Conservation (phyloP, 2,888 invertebrate species). For the Acholoe squamosa region DNA sequence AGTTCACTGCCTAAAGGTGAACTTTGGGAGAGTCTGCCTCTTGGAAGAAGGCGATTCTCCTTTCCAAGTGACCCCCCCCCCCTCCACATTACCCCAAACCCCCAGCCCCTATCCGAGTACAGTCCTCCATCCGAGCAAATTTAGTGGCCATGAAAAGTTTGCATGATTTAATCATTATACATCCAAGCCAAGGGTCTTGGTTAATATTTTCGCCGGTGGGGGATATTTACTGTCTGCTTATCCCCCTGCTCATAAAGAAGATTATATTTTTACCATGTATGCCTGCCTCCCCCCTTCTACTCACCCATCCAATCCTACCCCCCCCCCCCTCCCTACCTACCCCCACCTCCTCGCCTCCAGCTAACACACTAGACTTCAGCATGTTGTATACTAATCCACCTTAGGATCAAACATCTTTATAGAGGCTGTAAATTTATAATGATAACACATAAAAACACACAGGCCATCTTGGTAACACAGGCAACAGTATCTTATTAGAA, state of each 20-base stretch:
- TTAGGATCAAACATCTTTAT: too few relatives aligned
- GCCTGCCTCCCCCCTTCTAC: too few relatives aligned
- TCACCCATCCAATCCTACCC: too few relatives aligned
- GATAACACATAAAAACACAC: too few relatives aligned
- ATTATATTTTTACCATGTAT: too few relatives aligned
- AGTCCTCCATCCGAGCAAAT: not conserved
- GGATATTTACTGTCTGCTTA: not conserved
- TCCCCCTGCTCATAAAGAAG: not conserved
- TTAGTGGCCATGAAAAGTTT: not conserved
- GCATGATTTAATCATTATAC: slow-evolving; percentile 35
- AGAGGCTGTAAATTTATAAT: too few relatives aligned
- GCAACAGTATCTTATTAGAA: too few relatives aligned
- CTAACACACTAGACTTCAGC: not conserved
- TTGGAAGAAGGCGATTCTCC: too few relatives aligned
- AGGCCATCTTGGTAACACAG: too few relatives aligned
- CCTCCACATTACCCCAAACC: too few relatives aligned
- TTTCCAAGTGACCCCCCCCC: too few relatives aligned
- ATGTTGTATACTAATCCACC: not conserved
- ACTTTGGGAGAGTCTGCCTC: not conserved
- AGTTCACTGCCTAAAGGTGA: not conserved
- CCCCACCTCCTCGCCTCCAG: not conserved
- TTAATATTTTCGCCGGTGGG: not conserved
- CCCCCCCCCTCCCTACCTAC: not conserved
- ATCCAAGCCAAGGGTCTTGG: not conserved
- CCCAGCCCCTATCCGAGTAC: not conserved